Evolutionary conservation across 2,113 vertebrate species (phyloP), one percentile per base, ranked within the genome.

Genomic region (Pelecanoides urinatrix): DNA sequence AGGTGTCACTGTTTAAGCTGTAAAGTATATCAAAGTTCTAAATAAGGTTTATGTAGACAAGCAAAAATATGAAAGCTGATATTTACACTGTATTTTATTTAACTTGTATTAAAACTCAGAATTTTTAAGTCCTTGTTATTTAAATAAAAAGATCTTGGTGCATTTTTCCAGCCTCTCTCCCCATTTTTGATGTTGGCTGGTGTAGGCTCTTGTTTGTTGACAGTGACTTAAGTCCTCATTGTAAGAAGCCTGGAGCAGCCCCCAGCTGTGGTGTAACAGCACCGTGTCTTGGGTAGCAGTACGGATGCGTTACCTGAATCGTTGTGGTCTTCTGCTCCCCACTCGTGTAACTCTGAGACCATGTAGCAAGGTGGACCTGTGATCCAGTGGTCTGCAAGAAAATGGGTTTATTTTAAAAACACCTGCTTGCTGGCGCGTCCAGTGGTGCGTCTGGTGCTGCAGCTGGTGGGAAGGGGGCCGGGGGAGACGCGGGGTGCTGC

Each of bases 11-110:
- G 36, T 62, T 77, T 10, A 45, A 30, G 49, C 47, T 87, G 67
- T 71, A 76, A 95, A 90, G 29, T 30, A 8, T 21, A 47, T 7
- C 9, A 44, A 5, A 11, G 32, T 38, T 80, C 50, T 30, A 47
- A 80, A 80, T 16, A 61, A 74, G 86, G 55, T 95, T 49, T 74
- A 29, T 1, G 58, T 67, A 92, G 92, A 86, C 22, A 38, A 55
- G 53, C 9, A 36, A 21, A 83, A 34, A 9, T 4, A 16, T 1
- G 30, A 34, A 59, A 83, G 23, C 45, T 17, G 85, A 19, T 62
- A n/a, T 62, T 66, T 44, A n/a, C 72, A 19, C 38, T 44, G 42
- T 94, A 47, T 92, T 90, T 91, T 96, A 96, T 97, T 90, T 96
- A 93, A 88, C 63, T 76, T 59, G 74, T 84, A 77, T 32, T 73